Percentiles rank a stretch among this genome's conserved stretches.
These are phyloP conservation scores for Daphoenositta chrysoptera DNA, from an alignment of 2,113 vertebrate species.

Conservation along the genomic window DNA sequence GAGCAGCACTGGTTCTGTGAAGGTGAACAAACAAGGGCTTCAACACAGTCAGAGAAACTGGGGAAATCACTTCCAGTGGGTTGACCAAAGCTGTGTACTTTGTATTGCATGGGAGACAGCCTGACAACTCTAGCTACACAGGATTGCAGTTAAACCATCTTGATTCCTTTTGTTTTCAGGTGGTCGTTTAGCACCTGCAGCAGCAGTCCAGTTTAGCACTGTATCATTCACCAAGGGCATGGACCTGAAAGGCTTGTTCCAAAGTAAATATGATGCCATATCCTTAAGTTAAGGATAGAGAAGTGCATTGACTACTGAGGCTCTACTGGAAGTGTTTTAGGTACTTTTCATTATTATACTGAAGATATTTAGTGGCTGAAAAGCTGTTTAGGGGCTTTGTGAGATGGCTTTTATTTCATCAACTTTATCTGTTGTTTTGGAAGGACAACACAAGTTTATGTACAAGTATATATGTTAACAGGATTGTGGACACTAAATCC, in stretches of 20 bases:
- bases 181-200: not conserved
- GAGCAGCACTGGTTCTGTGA: not conserved
- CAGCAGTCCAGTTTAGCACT: not conserved
- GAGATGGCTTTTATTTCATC: not conserved
- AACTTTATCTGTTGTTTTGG: not conserved
- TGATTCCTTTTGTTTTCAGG: not conserved
- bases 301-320: not conserved
- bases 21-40: not conserved
- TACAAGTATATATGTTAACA: not conserved
- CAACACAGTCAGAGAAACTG: not conserved
- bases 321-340: not conserved
- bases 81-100: not conserved
- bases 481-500: not conserved
- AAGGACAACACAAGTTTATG: not conserved
- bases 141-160: not conserved
- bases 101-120: not conserved
- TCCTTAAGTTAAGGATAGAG: not conserved
- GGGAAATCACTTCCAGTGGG: not conserved
- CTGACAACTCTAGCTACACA: not conserved
- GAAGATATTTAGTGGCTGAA: not conserved
- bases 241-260: not conserved
- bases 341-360: not conserved
- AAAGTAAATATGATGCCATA: not conserved
- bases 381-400: not conserved
- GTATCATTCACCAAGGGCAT: not conserved